Conservation (phyloP, 1,140 invertebrate species). For the Diuraphis noxia region DNA sequence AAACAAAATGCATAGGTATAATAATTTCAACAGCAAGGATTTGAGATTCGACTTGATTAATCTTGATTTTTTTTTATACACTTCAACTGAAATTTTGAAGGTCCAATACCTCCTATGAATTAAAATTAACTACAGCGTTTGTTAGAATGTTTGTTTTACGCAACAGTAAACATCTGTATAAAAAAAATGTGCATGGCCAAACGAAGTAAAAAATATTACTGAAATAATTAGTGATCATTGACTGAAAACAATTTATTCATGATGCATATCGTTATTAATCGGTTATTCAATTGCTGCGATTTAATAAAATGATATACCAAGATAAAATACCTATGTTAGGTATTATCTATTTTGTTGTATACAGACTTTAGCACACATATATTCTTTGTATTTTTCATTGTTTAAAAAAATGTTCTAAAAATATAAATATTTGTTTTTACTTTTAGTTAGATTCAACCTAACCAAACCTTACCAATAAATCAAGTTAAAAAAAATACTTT, state of each 20-base stretch:
- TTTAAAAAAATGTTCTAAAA: too few species aligned
- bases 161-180: conserved; percentile 23
- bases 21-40: neutral
- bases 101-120: conserved; percentile 23
- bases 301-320: neutral
- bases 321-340: neutral
- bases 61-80: neutral
- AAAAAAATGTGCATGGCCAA: conserved; percentile 8
- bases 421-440: too few species aligned
- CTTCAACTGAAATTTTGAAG: neutral
- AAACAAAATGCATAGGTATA: neutral
- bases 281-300: neutral
- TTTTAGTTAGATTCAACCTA: too few species aligned
- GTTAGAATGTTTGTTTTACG: conserved; percentile 41
- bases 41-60: neutral
- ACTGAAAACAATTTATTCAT: conserved; percentile 29
- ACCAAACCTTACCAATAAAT: too few species aligned
- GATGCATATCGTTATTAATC: conserved; percentile 8
- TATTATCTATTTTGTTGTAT: neutral
- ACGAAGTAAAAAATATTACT: conserved; percentile 1
- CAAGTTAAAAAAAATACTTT: too few species aligned
- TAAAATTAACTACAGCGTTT: conserved; percentile 21
- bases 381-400: neutral
- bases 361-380: neutral
- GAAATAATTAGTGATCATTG: conserved; percentile 40